These are phyloP conservation scores for Steinernema hermaphroditum DNA, from an alignment of 2,888 invertebrate genomes.

Conservation along the genomic window DNA sequence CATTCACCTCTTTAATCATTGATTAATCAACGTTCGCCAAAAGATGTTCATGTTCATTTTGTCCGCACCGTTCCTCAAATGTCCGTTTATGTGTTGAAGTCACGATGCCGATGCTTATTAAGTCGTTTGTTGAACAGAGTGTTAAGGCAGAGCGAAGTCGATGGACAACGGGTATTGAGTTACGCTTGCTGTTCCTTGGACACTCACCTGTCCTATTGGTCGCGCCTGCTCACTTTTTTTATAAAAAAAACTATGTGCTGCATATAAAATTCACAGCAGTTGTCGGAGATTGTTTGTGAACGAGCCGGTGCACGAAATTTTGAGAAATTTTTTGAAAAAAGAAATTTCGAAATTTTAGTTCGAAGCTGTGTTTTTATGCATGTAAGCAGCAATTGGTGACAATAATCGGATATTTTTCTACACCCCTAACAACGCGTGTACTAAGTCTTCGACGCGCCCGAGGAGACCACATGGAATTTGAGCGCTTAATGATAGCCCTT, in stretches of 20 bases:
- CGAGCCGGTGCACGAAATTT: neutral
- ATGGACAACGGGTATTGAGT: neutral
- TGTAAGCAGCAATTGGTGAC: too few species aligned
- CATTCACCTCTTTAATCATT: too few species aligned
- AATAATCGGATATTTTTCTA: too few species aligned
- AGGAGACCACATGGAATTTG: neutral
- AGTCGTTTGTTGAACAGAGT: neutral
- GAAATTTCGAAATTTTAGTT: too few species aligned
- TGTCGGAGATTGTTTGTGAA: neutral
- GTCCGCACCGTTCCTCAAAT: too few species aligned
- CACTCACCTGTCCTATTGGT: neutral
- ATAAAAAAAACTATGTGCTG: neutral
- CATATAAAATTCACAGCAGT: slow-evolving; percentile 1
- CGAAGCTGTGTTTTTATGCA: too few species aligned
- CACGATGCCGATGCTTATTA: slow-evolving; percentile 12
- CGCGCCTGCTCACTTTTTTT: slow-evolving; percentile 2
- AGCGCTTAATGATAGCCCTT: slow-evolving; percentile 3
- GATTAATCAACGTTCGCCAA: too few species aligned
- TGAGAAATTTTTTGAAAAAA: slow-evolving; percentile 6
- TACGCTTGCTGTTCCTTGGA: neutral
- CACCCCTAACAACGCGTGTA: too few species aligned
- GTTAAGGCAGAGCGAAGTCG: neutral
- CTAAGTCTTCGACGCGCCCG: too few species aligned
- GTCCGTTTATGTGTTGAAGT: too few species aligned
- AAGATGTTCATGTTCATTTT: too few species aligned